Evolutionary conservation across 2,888 invertebrate species (phyloP).

Genomic region (Trachelus tabidus): DNA sequence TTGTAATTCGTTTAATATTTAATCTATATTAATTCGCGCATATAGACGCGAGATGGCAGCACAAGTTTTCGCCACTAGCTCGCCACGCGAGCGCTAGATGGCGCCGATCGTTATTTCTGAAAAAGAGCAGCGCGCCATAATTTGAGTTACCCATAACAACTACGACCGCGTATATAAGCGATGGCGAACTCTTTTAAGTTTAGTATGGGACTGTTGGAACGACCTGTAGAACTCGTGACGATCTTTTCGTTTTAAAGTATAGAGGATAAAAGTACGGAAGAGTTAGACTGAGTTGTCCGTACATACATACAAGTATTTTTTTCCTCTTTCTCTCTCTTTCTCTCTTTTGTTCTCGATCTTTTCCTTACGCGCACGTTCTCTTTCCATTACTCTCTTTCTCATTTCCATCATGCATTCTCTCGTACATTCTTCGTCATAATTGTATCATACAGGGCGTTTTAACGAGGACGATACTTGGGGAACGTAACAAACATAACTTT

Average conservation of each 20-base stretch:
- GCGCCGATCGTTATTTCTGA: background rate
- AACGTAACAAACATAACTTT: too few relatives aligned
- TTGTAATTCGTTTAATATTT: background rate
- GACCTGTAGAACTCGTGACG: background rate
- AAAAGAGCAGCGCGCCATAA: background rate
- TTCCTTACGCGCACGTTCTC: background rate
- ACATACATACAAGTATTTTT: slow-evolving; percentile 8
- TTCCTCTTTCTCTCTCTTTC: slow-evolving; percentile 13
- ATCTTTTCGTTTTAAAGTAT: slow-evolving; percentile 33
- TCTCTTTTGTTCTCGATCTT: slow-evolving; percentile 1
- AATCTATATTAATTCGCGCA: background rate
- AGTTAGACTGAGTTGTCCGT: slow-evolving; percentile 39
- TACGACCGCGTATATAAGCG: background rate
- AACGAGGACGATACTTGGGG: background rate
- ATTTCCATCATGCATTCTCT: background rate
- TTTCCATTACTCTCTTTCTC: too few relatives aligned
- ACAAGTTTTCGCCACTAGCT: background rate
- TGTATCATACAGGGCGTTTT: background rate
- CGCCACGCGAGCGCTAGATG: background rate
- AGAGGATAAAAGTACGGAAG: slow-evolving; percentile 44
- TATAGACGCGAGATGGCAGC: background rate
- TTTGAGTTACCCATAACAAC: background rate
- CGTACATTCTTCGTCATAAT: background rate
- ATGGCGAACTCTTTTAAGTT: background rate
- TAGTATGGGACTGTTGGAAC: background rate